These are phyloP conservation scores for Oscheius sp. DNA, from an alignment of 2,888 invertebrate genomes.

Conservation along the genomic window DNA sequence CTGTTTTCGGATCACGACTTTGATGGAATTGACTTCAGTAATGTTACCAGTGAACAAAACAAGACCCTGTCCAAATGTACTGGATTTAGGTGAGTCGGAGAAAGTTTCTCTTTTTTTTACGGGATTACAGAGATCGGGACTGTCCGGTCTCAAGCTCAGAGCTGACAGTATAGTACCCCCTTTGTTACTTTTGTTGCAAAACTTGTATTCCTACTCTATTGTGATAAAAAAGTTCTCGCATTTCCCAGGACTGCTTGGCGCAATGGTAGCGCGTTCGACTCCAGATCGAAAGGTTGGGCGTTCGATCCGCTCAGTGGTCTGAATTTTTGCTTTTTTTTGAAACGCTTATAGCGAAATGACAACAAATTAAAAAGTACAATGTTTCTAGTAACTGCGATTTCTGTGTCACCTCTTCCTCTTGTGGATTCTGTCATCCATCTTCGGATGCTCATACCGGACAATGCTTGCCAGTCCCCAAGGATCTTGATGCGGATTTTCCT, in stretches of 20 bases:
- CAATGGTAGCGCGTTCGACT: constrained; percentile 67
- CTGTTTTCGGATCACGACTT: constrained; percentile 13
- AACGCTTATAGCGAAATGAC: too few relatives aligned
- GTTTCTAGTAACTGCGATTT: constrained; percentile 73
- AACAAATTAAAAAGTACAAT: too few relatives aligned
- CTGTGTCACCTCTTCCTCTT: constrained; percentile 75
- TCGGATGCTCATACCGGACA: constrained; percentile 41
- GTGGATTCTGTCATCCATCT: constrained; percentile 74
- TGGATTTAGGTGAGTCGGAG: constrained; percentile 10
- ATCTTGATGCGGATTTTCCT: constrained; percentile 21
- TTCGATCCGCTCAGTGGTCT: constrained; percentile 65
- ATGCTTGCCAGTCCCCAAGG: constrained; percentile 52
- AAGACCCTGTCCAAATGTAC: constrained; percentile 27
- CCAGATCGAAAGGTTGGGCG: constrained; percentile 66
- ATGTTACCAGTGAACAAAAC: constrained; percentile 1
- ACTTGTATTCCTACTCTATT: too few relatives aligned
- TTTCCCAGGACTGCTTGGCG: constrained; percentile 46
- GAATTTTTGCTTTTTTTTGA: constrained; percentile 21
- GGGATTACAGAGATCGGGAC: neutral
- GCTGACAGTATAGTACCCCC: too few relatives aligned
- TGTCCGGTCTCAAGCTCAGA: too few relatives aligned
- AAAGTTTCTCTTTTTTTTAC: neutral
- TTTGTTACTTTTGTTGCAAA: too few relatives aligned
- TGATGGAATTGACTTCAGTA: constrained; percentile 30
- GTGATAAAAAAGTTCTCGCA: too few relatives aligned